Evolutionary conservation across 1,140 invertebrate genomes (phyloP), one percentile per base, ranked within the genome.

Genomic region (Zaprionus africanus): DNA sequence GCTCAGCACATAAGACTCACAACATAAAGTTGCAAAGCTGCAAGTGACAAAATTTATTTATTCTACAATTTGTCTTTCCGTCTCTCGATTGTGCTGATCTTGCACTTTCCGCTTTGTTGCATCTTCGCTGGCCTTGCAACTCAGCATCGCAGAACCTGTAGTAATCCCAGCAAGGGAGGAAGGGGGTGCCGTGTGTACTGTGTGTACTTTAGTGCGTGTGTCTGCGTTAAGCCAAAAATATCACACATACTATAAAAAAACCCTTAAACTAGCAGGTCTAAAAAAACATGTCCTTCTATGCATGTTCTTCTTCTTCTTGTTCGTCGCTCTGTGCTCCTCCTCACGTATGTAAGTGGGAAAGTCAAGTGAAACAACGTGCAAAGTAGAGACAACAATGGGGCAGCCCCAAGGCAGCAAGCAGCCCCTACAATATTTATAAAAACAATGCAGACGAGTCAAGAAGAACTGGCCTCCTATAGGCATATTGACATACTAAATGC

Each of bases 401-500:
- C 57, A 46, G 73, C 67, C 80, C 56, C 31, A 65, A 54, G 66
- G 53, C 22, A 13, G n/a, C 36, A 4, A 65, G 6, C 34, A 24
- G 12, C 7, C 15, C 49, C 41, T 71, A 53, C 54, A 76, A 73
- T 68, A 82, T 82, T 74, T 66, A 74, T 75, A 78, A 84, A 80
- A 87, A 87, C 83, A 87, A 87, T 87, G 74, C 84, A 88, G 72
- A 84, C 81, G 71, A 83, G 78, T 67, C 84, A 80, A 80, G 78
- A 80, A 80, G 78, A 61, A 71, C 58, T 64, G 60, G 57, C 63
- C 69, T 73, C 63, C 34, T 64, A 76, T 81, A 74, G 77, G 56
- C 79, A 66, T 88, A 87, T 87, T 88, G 83, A 88, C 84, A 88
- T 63, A 87, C 83, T 88, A 70, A 82, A 83, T 74, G 70, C 83